These are phyloP conservation scores for Ranitomeya imitator DNA, from an alignment of 2,113 vertebrate genomes.

Conservation along the genomic window DNA sequence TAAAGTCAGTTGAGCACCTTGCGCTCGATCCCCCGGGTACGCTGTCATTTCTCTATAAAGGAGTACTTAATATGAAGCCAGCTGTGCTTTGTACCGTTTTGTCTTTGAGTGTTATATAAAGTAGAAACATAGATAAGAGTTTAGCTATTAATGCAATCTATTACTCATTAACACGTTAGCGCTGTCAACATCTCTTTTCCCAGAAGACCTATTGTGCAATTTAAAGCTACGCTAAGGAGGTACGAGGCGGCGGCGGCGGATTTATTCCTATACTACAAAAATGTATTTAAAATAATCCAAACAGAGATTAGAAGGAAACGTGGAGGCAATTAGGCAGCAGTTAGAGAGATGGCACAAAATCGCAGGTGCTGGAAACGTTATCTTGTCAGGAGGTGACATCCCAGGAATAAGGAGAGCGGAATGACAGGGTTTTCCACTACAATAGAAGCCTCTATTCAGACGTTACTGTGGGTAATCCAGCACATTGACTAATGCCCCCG, in stretches of 20 bases:
- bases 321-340: not conserved
- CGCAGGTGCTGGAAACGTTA: not conserved
- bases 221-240: constrained; percentile 25
- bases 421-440: not conserved
- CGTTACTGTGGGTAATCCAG: no score
- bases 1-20: constrained; percentile 45
- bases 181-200: constrained; percentile 55
- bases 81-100: constrained; percentile 56
- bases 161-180: constrained; percentile 57
- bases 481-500: no score
- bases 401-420: not conserved
- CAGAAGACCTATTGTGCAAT: constrained; percentile 55
- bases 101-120: constrained; percentile 57
- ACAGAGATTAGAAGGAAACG: constrained; percentile 30
- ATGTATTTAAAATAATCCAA: constrained; percentile 47
- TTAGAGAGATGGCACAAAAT: not conserved
- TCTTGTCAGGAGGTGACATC: constrained; percentile 4
- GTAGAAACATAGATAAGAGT: constrained; percentile 56
- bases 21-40: constrained; percentile 16
- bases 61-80: constrained; percentile 53
- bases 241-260: constrained; percentile 16
- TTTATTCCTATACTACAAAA: constrained; percentile 36
- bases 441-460: not conserved
- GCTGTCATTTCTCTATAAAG: constrained; percentile 52
- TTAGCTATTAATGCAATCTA: constrained; percentile 57